phyloP scores from a whole-genome alignment of 35 echinoderm and acorn worm species.

The Amphiura filiformis region DNA sequence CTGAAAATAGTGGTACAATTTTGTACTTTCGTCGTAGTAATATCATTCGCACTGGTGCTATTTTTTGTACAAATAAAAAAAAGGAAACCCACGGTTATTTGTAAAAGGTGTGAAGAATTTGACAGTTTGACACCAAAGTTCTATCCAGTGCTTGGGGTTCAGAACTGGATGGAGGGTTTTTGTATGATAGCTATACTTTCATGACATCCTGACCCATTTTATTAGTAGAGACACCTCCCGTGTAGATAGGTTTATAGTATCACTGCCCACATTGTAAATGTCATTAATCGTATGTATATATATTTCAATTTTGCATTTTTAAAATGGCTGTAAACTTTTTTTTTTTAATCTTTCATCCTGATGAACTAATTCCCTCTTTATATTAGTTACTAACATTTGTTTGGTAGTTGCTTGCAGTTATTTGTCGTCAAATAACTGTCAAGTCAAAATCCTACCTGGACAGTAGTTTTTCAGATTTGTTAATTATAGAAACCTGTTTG shows the following conservation, averaged over 20 bases:
- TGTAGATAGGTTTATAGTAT: background rate
- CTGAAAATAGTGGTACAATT: conserved; percentile 11
- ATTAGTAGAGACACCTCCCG: background rate
- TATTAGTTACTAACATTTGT: no score
- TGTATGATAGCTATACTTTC: background rate
- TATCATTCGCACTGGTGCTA: conserved; percentile 23
- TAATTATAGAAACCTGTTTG: no score
- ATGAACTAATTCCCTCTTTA: no score
- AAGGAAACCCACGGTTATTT: background rate
- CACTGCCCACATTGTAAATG: background rate
- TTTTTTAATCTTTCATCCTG: background rate
- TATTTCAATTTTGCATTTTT: background rate
- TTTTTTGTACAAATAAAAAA: background rate
- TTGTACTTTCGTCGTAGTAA: background rate
- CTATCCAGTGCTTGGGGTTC: background rate
- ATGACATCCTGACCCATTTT: conserved; percentile 8
- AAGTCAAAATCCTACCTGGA: no score
- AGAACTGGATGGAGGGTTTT: background rate
- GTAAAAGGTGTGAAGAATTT: background rate
- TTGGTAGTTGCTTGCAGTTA: no score
- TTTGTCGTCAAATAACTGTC: no score
- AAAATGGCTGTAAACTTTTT: background rate
- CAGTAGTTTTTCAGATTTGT: no score
- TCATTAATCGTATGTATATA: background rate
- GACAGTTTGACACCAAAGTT: background rate